These are phyloP conservation scores for Pagrus major DNA, from an alignment of 2,113 vertebrate species.

Conservation along the genomic window DNA sequence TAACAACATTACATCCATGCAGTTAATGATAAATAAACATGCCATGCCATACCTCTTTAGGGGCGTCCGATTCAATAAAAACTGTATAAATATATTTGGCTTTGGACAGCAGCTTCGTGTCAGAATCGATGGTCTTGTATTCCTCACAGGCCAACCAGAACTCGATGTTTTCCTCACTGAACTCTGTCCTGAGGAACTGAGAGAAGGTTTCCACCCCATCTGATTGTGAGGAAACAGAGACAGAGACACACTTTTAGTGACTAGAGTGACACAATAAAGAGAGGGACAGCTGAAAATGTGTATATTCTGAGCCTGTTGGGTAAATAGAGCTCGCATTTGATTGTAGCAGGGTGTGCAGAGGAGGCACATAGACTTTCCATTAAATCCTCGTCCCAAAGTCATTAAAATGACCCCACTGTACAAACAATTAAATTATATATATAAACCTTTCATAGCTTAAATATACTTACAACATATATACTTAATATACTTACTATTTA, in stretches of 20 bases:
- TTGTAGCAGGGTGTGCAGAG: background rate
- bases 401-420: background rate
- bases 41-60: conserved; percentile 90
- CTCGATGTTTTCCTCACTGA: conserved; percentile 98
- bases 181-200: conserved; percentile 92
- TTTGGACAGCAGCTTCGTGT: conserved; percentile 86
- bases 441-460: background rate
- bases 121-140: conserved; percentile 89
- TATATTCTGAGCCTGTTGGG: background rate
- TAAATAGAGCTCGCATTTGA: conserved; percentile 14
- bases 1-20: conserved; percentile 2
- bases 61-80: conserved; percentile 90
- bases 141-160: conserved; percentile 97
- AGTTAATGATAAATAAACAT: conserved; percentile 43
- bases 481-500: too few species aligned
- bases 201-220: conserved; percentile 91
- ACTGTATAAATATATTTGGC: conserved; percentile 92
- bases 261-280: background rate
- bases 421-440: background rate
- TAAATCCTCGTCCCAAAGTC: conserved; percentile 8
- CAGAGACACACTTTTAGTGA: conserved; percentile 19
- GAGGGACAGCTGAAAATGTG: background rate
- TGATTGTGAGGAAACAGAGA: conserved; percentile 71
- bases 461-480: too few species aligned
- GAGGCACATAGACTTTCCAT: background rate